Evolutionary conservation across 2,113 vertebrate species (phyloP).

Genomic region (Dendropsophus ebraccatus): DNA sequence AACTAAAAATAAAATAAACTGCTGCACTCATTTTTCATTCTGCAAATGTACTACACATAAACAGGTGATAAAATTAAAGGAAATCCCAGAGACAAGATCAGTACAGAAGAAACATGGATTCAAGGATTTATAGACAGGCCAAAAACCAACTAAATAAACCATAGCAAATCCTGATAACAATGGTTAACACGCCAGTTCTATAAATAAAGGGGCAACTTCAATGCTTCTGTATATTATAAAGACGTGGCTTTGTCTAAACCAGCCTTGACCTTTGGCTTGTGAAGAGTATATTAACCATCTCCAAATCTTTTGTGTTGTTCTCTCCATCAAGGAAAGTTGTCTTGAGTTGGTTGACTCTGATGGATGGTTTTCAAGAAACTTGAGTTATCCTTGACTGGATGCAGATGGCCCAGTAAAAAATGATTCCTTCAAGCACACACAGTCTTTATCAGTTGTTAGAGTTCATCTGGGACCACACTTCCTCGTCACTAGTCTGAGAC

Average conservation of each 20-base stretch:
- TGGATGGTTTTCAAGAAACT: conserved; percentile 73
- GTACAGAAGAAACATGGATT: conserved; percentile 69
- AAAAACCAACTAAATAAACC: conserved; percentile 67
- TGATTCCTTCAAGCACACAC: conserved; percentile 77
- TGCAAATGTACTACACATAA: conserved; percentile 65
- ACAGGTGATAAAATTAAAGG: conserved; percentile 70
- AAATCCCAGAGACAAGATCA: conserved; percentile 67
- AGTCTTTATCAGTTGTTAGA: conserved; percentile 80
- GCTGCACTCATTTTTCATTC: conserved; percentile 18
- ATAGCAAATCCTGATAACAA: conserved; percentile 72
- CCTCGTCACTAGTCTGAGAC: conserved; percentile 71
- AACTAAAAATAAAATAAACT: conserved; percentile 30
- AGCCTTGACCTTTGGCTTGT: conserved; percentile 68
- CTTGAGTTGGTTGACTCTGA: conserved; percentile 66
- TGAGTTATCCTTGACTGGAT: conserved; percentile 80
- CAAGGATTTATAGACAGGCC: conserved; percentile 72
- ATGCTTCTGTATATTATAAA: conserved; percentile 73
- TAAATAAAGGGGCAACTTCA: conserved; percentile 72
- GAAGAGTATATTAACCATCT: conserved; percentile 74
- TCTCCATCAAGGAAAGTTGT: conserved; percentile 67
- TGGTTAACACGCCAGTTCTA: conserved; percentile 65
- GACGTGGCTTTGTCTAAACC: conserved; percentile 73
- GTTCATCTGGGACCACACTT: conserved; percentile 77
- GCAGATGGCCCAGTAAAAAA: conserved; percentile 84
- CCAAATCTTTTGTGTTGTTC: conserved; percentile 68